Evolutionary conservation across 2,888 invertebrate species (phyloP), one percentile per base, ranked within the genome.

Genomic region (Empis livida): DNA sequence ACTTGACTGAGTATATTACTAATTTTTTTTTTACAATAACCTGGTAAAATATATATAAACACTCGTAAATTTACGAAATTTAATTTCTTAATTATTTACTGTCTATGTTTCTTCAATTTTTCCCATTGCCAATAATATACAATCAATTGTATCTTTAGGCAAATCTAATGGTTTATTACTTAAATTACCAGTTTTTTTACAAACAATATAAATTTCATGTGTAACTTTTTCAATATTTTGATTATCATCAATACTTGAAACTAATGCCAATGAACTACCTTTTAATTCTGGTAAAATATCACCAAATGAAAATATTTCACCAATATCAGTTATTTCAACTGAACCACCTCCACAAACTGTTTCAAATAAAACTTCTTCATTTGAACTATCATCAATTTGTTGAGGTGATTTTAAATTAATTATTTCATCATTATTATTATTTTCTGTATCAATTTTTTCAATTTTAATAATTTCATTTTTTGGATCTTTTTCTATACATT

Each of bases 191-290:
- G 66, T 66, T 43, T 58, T 53, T 47, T 61, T 63, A 47, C 63
- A 60, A 46, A 64, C 55, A 52, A 64, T 61, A 49, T 64, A 69
- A 47, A 70, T 64, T 55, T 69, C 68, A 55, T 68, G 62, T 17
- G 64, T 50, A 30, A 60, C 57, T 42, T 51, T 44, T 58, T 59
- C 32, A 3, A 48, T 8, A 55, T 64, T 59, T 8, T 60, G 54
- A 47, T 62, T 55, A 11, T 59, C 57, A 57, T 67, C 62, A 31
- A 61, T 50, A 13, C 64, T 63, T 11, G 65, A 63, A 10, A 69
- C 67, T n/a, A 67, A 56, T 3, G 64, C 67, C 51, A 68, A 54
- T 6, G 65, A 60, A 15, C 67, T 67, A 35, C 64, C 61, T 1
- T 62, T 58, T 40, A 68, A 55, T 49, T 65, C 61, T 1, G 55